Base-by-base conservation (phyloP, 2,888 invertebrate genomes). In the Lissonota sp. region DNA sequence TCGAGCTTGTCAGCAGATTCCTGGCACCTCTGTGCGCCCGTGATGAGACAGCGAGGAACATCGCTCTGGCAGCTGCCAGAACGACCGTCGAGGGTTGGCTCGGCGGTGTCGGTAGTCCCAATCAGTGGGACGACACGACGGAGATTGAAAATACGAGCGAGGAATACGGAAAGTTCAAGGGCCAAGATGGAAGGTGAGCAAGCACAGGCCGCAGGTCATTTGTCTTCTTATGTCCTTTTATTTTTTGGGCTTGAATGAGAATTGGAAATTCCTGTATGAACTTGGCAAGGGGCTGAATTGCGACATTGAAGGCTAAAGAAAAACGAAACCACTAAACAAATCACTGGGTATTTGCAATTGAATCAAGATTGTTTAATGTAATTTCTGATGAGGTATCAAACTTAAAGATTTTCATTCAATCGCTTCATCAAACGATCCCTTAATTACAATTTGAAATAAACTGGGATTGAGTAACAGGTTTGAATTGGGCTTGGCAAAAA, bases 51-150 rank as follows among this genome's bases (percentile, higher is more conserved):
- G 93, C 93, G 42, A 91, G 94, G 79, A 93, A 94, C 85, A 88
- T 93, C 82, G 94, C 94, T 14, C 87, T 94, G 86, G 93, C 93
- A 66, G 93, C 93, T 51, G 94, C 94, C 75, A 93, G 93, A 84
- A 93, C 93, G 83, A 94, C 93, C 58, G 93, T 94, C 77, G 93
- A 93, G 86, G 93, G 93, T 53, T 94, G 94, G 94, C 89, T 94
- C 84, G 94, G 93, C 73, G 93, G 94, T 44, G 93, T 94, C 82
- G 93, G 93, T 46, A 93, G 93, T 85, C 93, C 93, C 53, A 93
- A 93, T 87, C 93, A 93, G 82, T 92, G 92, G 87, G 90, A 91
- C 69, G 89, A 89, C 73, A 64, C 84, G 51, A 78, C 84, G 39
- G 90, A 89, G 71, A 87, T 86, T 85, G 89, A 87, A 76, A 87